Evolutionary conservation across 2,113 vertebrate species (phyloP).

Genomic region (Crotalus horridus): DNA sequence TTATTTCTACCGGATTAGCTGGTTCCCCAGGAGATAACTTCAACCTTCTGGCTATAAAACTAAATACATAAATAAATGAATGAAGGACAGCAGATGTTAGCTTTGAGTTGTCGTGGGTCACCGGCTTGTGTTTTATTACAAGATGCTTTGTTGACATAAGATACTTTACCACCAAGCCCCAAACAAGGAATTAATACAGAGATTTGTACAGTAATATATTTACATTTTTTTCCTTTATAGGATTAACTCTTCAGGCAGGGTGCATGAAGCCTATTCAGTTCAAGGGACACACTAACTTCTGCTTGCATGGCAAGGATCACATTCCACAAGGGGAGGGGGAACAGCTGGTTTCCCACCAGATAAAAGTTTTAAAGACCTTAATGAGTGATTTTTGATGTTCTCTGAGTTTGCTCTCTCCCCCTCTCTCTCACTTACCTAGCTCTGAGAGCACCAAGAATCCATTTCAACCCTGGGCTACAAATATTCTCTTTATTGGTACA

Average conservation of each 20-base stretch:
- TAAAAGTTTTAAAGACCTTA: neutral
- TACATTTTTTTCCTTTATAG: neutral
- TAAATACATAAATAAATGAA: neutral
- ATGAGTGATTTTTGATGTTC: neutral
- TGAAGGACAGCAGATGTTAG: neutral
- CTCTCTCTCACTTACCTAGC: neutral
- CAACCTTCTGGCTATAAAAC: conserved; percentile 5
- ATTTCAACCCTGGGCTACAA: neutral
- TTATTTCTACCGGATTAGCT: neutral
- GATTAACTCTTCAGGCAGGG: neutral
- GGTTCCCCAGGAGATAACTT: neutral
- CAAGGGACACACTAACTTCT: neutral
- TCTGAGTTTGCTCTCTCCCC: neutral
- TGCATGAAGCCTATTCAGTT: neutral
- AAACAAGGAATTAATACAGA: neutral
- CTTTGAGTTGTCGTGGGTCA: neutral
- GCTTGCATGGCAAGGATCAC: neutral
- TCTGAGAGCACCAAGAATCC: neutral
- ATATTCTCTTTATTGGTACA: neutral
- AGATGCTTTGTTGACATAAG: neutral
- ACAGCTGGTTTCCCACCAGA: neutral
- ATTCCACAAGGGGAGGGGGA: neutral
- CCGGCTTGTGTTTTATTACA: neutral
- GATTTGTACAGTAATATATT: neutral
- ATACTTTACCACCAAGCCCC: neutral